Evolutionary conservation across 1,140 invertebrate genomes (phyloP), one percentile per base, ranked within the genome.

Genomic region (Drosophila pseudoobscura): DNA sequence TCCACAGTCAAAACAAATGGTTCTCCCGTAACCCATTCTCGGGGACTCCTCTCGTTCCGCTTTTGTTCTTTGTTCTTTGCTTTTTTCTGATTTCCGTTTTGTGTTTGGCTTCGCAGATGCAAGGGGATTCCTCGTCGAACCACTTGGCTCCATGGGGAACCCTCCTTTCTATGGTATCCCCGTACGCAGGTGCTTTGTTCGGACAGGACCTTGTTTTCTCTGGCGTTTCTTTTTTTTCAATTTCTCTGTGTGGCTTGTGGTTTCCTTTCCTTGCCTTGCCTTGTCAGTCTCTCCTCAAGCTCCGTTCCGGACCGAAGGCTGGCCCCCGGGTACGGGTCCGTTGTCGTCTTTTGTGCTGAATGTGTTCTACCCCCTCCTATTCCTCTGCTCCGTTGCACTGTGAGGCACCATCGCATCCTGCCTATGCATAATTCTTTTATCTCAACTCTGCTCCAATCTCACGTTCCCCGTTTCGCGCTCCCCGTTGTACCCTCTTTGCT

Each of bases 401-500:
- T 6, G 49, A 11, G 43, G 54, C 54, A 29, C 26, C 56, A 39
- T 39, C 35, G 3, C 35, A 13, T 58, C 53, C 74, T 84, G 80
- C 80, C 83, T 76, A 85, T 84, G 73, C 80, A 84, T 85, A 84
- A 84, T 84, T 85, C 80, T 77, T 84, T 84, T 84, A 84, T 84
- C 80, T 80, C 77, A 68, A 62, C 62, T 66, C 61, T 65, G 60
- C 59, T 58, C 49, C 61, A 13, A 13, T 57, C 26, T 20, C 22
- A 15, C 39, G 29, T 26, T 56, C 31, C 24, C 22, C 3, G 20
- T 22, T 50, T 39, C 24, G 20, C 26, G 43, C 15, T 20, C 39
- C 41, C 20, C 22, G 49, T 46, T 11, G 35, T 46, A 35, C 45
- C 9, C 15, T 46, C 47, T 62, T 63, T 83, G 76, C 76, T 87